phyloP scores from a whole-genome alignment of 2,888 invertebrate species.

The Celastrina argiolus region DNA sequence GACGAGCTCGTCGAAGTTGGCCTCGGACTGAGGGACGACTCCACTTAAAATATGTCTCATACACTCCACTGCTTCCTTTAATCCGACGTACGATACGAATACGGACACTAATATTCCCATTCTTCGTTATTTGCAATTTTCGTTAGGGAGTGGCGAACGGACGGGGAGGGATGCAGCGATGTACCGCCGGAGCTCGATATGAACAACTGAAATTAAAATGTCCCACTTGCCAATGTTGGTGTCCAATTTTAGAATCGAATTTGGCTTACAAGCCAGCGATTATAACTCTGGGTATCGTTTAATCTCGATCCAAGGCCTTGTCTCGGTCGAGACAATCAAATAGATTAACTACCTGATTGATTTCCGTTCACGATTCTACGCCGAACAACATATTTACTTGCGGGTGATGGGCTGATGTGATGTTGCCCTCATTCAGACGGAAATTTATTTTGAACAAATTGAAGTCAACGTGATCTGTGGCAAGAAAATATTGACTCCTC shows the following conservation, averaged over 20 bases:
- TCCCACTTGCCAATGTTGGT: constrained; percentile 73
- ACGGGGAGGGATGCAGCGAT: constrained; percentile 62
- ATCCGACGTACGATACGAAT: constrained; percentile 86
- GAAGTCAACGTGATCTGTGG: too few relatives aligned
- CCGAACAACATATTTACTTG: constrained; percentile 3
- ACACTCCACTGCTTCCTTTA: constrained; percentile 82
- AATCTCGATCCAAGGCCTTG: constrained; percentile 50
- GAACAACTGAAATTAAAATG: constrained; percentile 77
- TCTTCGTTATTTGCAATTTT: constrained; percentile 39
- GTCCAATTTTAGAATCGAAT: constrained; percentile 69
- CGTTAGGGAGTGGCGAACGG: constrained; percentile 40
- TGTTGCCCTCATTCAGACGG: neutral
- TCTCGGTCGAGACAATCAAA: constrained; percentile 39
- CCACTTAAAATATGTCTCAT: constrained; percentile 70
- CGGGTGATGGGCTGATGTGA: neutral
- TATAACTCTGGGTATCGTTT: constrained; percentile 47
- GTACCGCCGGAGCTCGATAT: constrained; percentile 69
- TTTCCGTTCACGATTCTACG: constrained; percentile 26
- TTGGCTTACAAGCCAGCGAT: constrained; percentile 65
- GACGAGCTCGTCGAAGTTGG: constrained; percentile 60
- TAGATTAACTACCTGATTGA: constrained; percentile 39
- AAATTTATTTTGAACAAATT: neutral
- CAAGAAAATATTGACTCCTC: too few relatives aligned
- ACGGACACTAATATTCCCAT: constrained; percentile 88
- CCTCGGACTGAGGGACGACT: constrained; percentile 58